A percentile compares a stretch with the other conserved stretches of the same genome.
phyloP scores from a whole-genome alignment of 2,113 vertebrate genomes.

The Nothobranchius furzeri region DNA sequence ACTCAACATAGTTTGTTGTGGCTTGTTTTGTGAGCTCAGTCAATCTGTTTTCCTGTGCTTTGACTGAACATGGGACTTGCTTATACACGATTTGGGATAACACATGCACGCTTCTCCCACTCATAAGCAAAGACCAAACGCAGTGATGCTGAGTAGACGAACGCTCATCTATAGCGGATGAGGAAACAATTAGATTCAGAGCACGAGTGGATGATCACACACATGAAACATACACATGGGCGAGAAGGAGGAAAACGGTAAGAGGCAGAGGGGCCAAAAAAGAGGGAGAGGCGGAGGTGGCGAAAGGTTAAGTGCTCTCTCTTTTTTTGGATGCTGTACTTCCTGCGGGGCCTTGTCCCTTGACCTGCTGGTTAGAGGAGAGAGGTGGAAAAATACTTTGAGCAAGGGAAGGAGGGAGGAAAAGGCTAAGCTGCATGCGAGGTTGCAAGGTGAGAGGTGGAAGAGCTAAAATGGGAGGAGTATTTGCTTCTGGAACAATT shows the following conservation, averaged over 20 bases:
- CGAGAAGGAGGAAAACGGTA: slow-evolving; percentile 28
- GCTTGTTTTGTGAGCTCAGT: slow-evolving; percentile 39
- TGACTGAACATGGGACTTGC: slow-evolving; percentile 17
- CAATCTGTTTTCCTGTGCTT: slow-evolving; percentile 43
- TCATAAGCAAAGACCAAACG: slow-evolving; percentile 29
- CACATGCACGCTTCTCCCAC: slow-evolving; percentile 31
- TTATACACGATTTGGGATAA: slow-evolving; percentile 34
- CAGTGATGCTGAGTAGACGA: slow-evolving; percentile 18
- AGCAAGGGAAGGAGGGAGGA: slow-evolving; percentile 48
- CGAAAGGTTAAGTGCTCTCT: slow-evolving; percentile 71
- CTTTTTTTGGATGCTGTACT: slow-evolving; percentile 51
- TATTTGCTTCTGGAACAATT: slow-evolving; percentile 75
- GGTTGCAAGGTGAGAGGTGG: slow-evolving; percentile 71
- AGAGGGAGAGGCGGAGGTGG: slow-evolving; percentile 44
- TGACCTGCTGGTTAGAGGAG: slow-evolving; percentile 60
- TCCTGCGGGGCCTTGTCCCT: slow-evolving; percentile 69
- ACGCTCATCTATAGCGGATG: slow-evolving; percentile 37
- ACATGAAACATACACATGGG: slow-evolving; percentile 15
- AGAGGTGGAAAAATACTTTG: slow-evolving; percentile 35
- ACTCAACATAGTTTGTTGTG: slow-evolving; percentile 46
- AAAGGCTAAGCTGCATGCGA: slow-evolving; percentile 67
- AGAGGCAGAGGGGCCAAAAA: slow-evolving; percentile 36
- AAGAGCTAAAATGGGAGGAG: slow-evolving; percentile 71
- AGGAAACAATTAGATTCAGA: slow-evolving; percentile 52
- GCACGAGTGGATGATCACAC: slow-evolving; percentile 23